phyloP scores from a whole-genome alignment of 2,888 invertebrate genomes.

The Amitus sp. region DNA sequence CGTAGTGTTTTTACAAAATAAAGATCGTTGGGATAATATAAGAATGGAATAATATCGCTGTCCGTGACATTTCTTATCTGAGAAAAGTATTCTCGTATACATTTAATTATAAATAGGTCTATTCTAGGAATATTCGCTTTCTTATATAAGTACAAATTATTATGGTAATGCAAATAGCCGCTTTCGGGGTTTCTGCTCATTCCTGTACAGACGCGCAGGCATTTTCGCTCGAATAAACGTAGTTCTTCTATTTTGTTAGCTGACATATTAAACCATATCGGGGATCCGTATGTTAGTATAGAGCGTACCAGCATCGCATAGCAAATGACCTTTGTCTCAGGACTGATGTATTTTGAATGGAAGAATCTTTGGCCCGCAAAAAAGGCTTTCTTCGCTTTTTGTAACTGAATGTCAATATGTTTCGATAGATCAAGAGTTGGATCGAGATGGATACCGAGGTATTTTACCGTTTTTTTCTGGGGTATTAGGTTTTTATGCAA shows the following conservation, averaged over 20 bases:
- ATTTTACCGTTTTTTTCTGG: not conserved
- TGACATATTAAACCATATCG: no score
- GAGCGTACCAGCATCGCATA: not conserved
- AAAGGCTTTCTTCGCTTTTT: not conserved
- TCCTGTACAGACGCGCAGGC: not conserved
- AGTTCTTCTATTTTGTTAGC: not conserved
- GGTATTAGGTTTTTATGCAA: not conserved
- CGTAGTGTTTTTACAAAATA: not conserved
- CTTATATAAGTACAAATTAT: not conserved
- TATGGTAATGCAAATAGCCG: not conserved
- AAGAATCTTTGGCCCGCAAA: not conserved
- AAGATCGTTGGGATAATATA: not conserved
- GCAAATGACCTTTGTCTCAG: not conserved
- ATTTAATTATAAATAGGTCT: not conserved
- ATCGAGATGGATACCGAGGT: not conserved
- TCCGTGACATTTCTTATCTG: not conserved
- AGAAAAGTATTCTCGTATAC: not conserved
- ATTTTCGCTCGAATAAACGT: not conserved
- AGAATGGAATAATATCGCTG: not conserved
- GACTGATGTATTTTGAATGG: not conserved
- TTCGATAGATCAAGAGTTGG: not conserved
- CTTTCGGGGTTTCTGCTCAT: not conserved
- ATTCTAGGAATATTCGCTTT: not conserved
- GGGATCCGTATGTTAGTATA: not conserved
- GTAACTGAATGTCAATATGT: not conserved